These are phyloP conservation scores for Megamerina dolium DNA, from an alignment of 2,888 invertebrate species.

Conservation along the genomic window DNA sequence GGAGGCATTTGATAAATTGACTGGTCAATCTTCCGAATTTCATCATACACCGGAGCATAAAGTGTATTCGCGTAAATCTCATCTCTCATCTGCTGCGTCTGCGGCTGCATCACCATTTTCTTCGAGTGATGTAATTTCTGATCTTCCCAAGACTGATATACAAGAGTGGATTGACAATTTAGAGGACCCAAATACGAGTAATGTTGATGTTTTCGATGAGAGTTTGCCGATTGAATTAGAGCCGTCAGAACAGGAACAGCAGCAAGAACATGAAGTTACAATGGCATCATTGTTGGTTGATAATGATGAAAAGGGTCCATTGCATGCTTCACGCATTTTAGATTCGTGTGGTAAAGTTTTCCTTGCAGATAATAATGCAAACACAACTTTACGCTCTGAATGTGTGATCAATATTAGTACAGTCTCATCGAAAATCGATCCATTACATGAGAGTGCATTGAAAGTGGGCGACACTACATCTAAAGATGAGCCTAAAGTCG, in stretches of 20 bases:
- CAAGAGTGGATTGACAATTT: slow-evolving; percentile 32
- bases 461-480: slow-evolving; percentile 25
- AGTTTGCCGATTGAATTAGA: no score
- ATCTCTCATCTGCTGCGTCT: no score
- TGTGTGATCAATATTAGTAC: slow-evolving; percentile 21
- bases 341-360: slow-evolving; percentile 14
- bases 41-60: slow-evolving; percentile 20
- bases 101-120: slow-evolving; percentile 19
- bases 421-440: slow-evolving; percentile 20
- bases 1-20: slow-evolving; percentile 29
- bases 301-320: slow-evolving; percentile 11
- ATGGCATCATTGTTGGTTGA: slow-evolving; percentile 10
- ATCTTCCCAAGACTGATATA: slow-evolving; percentile 30
- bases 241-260: neutral
- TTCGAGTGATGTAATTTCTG: slow-evolving; percentile 20
- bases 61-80: slow-evolving; percentile 19
- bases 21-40: slow-evolving; percentile 25
- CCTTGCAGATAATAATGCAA: slow-evolving; percentile 10
- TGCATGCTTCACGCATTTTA: slow-evolving; percentile 26
- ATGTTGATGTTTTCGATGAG: slow-evolving; percentile 12
- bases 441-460: no score
- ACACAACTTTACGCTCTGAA: slow-evolving; percentile 20
- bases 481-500: slow-evolving; percentile 12
- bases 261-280: slow-evolving; percentile 19
- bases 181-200: slow-evolving; percentile 12